phyloP scores from a whole-genome alignment of 2,888 invertebrate genomes.

The Dendrolimus houi region DNA sequence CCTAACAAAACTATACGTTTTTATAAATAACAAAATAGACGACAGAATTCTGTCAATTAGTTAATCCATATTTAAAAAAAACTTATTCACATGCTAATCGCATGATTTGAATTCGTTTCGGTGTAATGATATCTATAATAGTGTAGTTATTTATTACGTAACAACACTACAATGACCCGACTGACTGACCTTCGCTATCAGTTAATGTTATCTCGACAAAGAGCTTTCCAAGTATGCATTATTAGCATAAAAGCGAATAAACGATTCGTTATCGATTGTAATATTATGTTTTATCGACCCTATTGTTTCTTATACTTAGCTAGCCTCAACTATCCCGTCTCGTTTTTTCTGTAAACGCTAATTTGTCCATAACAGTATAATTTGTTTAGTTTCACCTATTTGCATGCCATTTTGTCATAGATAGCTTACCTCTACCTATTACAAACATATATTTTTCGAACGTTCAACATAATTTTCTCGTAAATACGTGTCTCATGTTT shows the following conservation, averaged over 20 bases:
- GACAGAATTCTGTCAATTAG: too few species aligned
- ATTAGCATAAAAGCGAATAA: slow-evolving; percentile 37
- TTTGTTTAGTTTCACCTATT: too few species aligned
- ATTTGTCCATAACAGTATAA: too few species aligned
- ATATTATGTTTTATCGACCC: slow-evolving; percentile 29
- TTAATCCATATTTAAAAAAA: too few species aligned
- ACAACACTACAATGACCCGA: slow-evolving; percentile 17
- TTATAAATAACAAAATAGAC: too few species aligned
- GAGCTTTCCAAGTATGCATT: slow-evolving; percentile 29
- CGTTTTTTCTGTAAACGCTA: slow-evolving; percentile 17
- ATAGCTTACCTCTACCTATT: too few species aligned
- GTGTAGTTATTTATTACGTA: slow-evolving; percentile 21
- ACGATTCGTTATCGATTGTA: slow-evolving; percentile 33
- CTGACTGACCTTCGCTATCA: slow-evolving; percentile 38
- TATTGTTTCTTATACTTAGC: slow-evolving; percentile 34
- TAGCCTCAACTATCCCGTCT: slow-evolving; percentile 25
- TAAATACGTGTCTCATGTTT: too few species aligned
- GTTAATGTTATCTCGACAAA: slow-evolving; percentile 29
- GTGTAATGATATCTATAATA: slow-evolving; percentile 17
- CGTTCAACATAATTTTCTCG: too few species aligned
- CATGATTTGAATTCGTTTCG: not conserved
- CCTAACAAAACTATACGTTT: too few species aligned
- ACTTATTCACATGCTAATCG: not conserved
- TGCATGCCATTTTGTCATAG: too few species aligned
- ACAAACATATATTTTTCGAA: too few species aligned